Percentiles rank a stretch among this genome's conserved stretches.
These are phyloP conservation scores for Elymnias hypermnestra DNA, from an alignment of 1,140 invertebrate species.

Conservation along the genomic window DNA sequence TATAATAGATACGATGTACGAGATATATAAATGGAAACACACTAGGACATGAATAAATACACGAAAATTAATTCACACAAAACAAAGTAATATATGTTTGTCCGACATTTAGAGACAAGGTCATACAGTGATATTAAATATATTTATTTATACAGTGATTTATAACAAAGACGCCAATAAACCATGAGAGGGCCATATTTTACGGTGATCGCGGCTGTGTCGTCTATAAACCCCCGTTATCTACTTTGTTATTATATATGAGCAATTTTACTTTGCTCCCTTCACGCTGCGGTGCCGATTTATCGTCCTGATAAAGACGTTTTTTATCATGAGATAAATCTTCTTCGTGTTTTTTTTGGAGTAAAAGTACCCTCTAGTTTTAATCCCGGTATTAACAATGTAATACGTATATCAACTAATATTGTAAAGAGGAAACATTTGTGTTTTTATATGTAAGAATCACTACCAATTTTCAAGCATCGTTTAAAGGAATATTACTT, in stretches of 20 bases:
- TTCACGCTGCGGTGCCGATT: slow-evolving; percentile 3
- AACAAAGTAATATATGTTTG: too few species aligned
- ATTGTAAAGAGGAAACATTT: too few species aligned
- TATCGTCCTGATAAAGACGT: slow-evolving; percentile 2
- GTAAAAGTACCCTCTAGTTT: too few species aligned
- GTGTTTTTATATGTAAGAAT: too few species aligned
- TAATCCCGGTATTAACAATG: too few species aligned
- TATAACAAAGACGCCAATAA: slow-evolving; percentile 20
- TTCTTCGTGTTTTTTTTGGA: neutral
- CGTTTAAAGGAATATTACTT: too few species aligned
- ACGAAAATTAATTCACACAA: too few species aligned
- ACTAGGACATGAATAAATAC: too few species aligned
- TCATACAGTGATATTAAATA: neutral
- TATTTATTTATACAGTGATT: slow-evolving; percentile 10
- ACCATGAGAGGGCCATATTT: slow-evolving; percentile 15
- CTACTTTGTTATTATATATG: slow-evolving; percentile 15
- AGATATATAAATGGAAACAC: too few species aligned
- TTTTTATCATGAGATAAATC: neutral
- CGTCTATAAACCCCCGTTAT: slow-evolving; percentile 16
- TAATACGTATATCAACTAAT: too few species aligned
- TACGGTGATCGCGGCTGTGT: slow-evolving; percentile 15
- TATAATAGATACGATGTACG: too few species aligned
- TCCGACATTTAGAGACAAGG: slow-evolving; percentile 1
- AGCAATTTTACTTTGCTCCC: slow-evolving; percentile 8
- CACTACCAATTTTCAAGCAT: too few species aligned